Base-by-base conservation (phyloP, 2,888 invertebrate genomes). In the Meandrusa payeni region DNA sequence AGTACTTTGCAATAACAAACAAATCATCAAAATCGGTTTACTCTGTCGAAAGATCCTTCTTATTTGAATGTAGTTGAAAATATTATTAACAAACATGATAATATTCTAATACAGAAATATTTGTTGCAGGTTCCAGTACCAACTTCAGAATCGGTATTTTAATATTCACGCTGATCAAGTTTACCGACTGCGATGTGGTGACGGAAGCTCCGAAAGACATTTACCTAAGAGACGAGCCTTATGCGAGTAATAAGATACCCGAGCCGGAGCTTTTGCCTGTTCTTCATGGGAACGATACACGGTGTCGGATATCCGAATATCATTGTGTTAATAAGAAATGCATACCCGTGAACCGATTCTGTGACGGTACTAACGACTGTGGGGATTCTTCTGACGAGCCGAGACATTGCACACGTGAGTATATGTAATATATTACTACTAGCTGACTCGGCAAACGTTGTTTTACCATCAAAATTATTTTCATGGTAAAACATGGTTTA, bases 311-410 rank as follows among this genome's bases (percentile, higher is more conserved):
- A 57, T 91, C 92, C 3, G 93, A 93, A 69, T 92, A 92, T 70
- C 82, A 89, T 53, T 93, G 93, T 66, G 76, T 83, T 43, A 93
- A 92, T 75, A 91, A 91, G 54, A 89, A 89, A 58, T 93, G 93
- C 66, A 83, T 93, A 48, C 88, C 88, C 23, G 88, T 93, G 54
- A 94, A 93, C 78, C 90, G 91, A 70, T 95, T 91, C 73, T 95
- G 95, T 77, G 94, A 95, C 71, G 93, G 92, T 52, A 87, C 90
- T 52, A 93, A 94, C 72, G 94, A 95, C 68, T 95, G 95, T 62
- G 94, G 94, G 0, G 95, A 95, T 68, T 90, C 91, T 2, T 92
- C 93, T 15, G 95, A 95, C 67, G 95, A 95, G 66, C 94, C 94
- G 9, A 89, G 93, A 59, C 93, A 93, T 77, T 95, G 95, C 69